Conservation (phyloP, 2,888 invertebrate species). For the Hoplodrina blanda region DNA sequence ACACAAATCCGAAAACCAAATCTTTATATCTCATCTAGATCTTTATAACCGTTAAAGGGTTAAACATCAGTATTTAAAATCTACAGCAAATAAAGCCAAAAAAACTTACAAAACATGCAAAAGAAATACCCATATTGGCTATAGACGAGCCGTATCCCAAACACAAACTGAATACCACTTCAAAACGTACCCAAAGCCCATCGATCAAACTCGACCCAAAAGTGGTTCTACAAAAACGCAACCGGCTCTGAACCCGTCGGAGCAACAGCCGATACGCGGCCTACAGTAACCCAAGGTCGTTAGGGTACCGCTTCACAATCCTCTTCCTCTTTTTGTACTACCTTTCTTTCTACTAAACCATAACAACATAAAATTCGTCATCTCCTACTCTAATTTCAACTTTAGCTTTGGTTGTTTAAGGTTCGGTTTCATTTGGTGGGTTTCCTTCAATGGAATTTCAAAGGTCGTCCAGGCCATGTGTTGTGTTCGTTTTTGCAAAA, state of each 20-base stretch:
- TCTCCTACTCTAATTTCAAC: conserved; percentile 62
- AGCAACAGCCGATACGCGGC: conserved; percentile 87
- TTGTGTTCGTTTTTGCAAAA: conserved; percentile 86
- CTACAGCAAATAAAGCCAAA: neutral
- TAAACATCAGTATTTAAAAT: neutral
- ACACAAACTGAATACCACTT: conserved; percentile 55
- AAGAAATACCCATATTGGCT: conserved; percentile 44
- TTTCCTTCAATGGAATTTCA: conserved; percentile 78
- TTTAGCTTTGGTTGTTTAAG: conserved; percentile 55
- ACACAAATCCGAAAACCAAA: too few species aligned
- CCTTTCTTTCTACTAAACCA: conserved; percentile 80
- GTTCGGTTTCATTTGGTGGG: conserved; percentile 57
- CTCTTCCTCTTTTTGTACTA: conserved; percentile 83
- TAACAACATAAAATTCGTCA: conserved; percentile 68
- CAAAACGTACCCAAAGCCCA: conserved; percentile 75
- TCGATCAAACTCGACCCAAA: conserved; percentile 81
- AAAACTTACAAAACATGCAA: conserved; percentile 9
- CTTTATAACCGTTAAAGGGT: too few species aligned
- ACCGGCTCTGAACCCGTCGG: conserved; percentile 78
- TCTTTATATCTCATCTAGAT: too few species aligned
- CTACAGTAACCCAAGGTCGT: conserved; percentile 89
- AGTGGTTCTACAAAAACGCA: conserved; percentile 82
- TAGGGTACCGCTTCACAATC: conserved; percentile 85
- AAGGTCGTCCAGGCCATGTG: conserved; percentile 86
- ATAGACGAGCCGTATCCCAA: conserved; percentile 21